A percentile compares a stretch with the other conserved stretches of the same genome.
Conservation (phyloP, 2,113 vertebrate species). For the Oryzias curvinotus region DNA sequence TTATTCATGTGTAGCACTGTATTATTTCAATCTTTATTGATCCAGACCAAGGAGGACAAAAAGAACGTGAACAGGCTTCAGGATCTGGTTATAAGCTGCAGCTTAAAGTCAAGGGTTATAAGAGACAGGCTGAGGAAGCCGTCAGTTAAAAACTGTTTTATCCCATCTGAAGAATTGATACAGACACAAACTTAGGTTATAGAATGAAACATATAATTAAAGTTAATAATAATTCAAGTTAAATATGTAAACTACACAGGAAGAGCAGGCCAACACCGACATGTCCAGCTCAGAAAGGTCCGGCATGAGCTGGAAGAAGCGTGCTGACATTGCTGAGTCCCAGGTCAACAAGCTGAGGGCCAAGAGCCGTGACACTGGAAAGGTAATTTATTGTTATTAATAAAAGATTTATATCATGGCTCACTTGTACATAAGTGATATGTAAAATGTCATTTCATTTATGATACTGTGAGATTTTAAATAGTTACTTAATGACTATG, state of each 20-base stretch:
- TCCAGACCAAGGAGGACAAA: conserved; percentile 63
- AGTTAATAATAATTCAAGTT: background rate
- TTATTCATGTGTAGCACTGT: background rate
- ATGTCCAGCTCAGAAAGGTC: conserved; percentile 59
- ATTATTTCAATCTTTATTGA: background rate
- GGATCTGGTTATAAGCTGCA: conserved; percentile 66
- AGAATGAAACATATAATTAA: no score
- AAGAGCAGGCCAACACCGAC: conserved; percentile 65
- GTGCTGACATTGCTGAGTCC: conserved; percentile 59
- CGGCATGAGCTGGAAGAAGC: conserved; percentile 66
- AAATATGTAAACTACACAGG: conserved; percentile 30
- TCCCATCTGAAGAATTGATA: background rate
- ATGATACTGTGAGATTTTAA: no score
- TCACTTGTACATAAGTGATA: no score
- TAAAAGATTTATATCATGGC: no score
- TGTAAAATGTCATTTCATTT: no score
- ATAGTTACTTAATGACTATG: no score
- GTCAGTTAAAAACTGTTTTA: conserved; percentile 26
- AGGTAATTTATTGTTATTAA: conserved; percentile 70
- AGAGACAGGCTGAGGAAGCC: conserved; percentile 65
- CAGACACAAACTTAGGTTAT: background rate
- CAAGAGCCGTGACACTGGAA: conserved; percentile 61
- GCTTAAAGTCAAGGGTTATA: conserved; percentile 65
- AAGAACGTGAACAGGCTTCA: conserved; percentile 61
- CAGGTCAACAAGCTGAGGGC: conserved; percentile 68